Percentiles rank a stretch among this genome's conserved stretches.
Evolutionary conservation across 2,888 invertebrate genomes (phyloP).

Genomic region (Pheosia tremula): DNA sequence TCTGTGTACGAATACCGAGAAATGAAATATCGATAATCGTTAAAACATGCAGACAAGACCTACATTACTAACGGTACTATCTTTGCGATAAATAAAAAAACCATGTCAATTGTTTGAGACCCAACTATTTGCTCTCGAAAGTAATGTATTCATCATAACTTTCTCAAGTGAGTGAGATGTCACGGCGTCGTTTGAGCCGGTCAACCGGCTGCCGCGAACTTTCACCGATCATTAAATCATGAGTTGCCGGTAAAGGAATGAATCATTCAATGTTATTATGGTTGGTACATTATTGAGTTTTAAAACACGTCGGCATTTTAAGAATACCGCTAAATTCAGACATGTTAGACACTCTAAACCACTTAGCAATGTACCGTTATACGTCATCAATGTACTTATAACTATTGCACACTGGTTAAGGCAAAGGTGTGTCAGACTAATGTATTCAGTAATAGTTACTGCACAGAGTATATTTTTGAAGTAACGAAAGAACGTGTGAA

Average conservation of each 20-base stretch:
- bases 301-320: neutral
- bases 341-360: neutral
- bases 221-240: neutral
- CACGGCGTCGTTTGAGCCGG: slow-evolving; percentile 17
- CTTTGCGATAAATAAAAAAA: neutral
- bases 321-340: too few species aligned
- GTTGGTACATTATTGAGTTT: neutral
- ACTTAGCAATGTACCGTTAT: neutral
- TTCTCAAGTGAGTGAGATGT: slow-evolving; percentile 13
- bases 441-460: too few species aligned
- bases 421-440: too few species aligned
- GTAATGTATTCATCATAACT: neutral
- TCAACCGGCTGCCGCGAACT: slow-evolving; percentile 11
- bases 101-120: slow-evolving; percentile 3
- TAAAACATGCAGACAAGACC: neutral
- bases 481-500: neutral
- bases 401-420: too few species aligned
- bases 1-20: neutral
- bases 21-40: neutral
- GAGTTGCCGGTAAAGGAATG: neutral
- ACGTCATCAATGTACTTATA: neutral
- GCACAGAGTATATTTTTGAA: neutral
- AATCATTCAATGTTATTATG: neutral
- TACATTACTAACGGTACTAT: neutral
- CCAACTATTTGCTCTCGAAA: slow-evolving; percentile 1